Evolutionary conservation across 1,140 invertebrate species (phyloP), one percentile per base, ranked within the genome.

Genomic region (Drosophila varians): DNA sequence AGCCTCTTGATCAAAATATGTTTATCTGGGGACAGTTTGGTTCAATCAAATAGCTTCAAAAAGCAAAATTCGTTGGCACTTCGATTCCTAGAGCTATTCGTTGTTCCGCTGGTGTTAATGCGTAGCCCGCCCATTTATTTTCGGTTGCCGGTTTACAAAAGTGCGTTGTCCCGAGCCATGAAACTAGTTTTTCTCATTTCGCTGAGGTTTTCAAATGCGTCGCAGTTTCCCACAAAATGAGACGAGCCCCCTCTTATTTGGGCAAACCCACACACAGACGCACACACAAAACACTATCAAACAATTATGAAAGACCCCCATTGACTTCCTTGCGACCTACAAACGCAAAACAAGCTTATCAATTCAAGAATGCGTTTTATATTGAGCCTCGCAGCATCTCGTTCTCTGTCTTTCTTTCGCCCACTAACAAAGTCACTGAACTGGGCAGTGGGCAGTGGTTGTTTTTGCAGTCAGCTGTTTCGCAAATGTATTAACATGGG

Each of bases 401-500:
- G 54, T 7, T 26, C 25, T 26, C 25, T 31, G 28, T 14, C 14
- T n/a, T 12, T 42, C 14, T 7, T 12, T 25, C 25, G 14, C 25
- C 60, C 62, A 66, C 47, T 45, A 34, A 52, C 38, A 43, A 23
- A 53, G 64, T 68, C 61, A 65, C 61, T 66, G 64, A 68, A 68
- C 64, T 65, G 47, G n/a, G 9, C 56, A 62, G 60, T 65, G 47
- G n/a, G 9, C 56, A 62, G 60, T 64, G 60, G 60, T 64, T 64
- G 60, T 38, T 64, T 61, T 64, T 64, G 60, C 60, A 66, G 26
- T 68, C 64, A 68, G 61, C 64, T 68, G 64, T 68, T 74, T 45
- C 12, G 12, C 56, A 36, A 25, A 19, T 60, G 9, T 52, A 14
- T 31, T 12, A 36, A 7, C 12, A 48, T 8, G 6, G 51, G 5